A percentile compares a stretch with the other conserved stretches of the same genome.
Evolutionary conservation across 2,888 invertebrate species (phyloP).

Genomic region (Acanthopleura granulata): DNA sequence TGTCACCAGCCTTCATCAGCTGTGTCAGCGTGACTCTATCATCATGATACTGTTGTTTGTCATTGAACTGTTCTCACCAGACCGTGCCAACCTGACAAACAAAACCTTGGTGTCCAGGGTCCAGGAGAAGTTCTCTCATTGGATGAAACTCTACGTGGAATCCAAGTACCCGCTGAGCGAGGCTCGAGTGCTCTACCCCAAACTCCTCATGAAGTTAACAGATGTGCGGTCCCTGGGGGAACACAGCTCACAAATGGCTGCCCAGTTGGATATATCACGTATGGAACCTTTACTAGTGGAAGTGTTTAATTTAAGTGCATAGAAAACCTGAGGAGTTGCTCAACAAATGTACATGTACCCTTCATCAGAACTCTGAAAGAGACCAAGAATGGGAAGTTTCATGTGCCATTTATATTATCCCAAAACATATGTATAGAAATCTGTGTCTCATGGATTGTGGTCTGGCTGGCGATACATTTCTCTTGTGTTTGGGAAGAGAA

Average conservation of each 20-base stretch:
- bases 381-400: too few species aligned
- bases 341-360: slow-evolving; percentile 10
- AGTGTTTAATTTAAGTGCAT: slow-evolving; percentile 47
- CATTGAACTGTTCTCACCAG: slow-evolving; percentile 70
- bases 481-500: too few species aligned
- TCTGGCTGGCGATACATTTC: too few species aligned
- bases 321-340: background rate
- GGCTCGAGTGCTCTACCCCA: slow-evolving; percentile 75
- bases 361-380: background rate
- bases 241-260: slow-evolving; percentile 52
- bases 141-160: slow-evolving; percentile 86
- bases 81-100: slow-evolving; percentile 64
- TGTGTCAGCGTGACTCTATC: slow-evolving; percentile 68
- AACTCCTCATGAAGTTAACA: slow-evolving; percentile 69
- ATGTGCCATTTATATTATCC: too few species aligned
- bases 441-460: too few species aligned
- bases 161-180: slow-evolving; percentile 81
- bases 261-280: slow-evolving; percentile 50
- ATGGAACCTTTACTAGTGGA: slow-evolving; percentile 60
- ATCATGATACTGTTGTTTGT: slow-evolving; percentile 68
- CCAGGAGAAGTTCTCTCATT: slow-evolving; percentile 79
- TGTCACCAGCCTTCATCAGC: slow-evolving; percentile 66
- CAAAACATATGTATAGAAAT: too few species aligned
- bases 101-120: slow-evolving; percentile 58
- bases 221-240: slow-evolving; percentile 68